Conservation (phyloP, 2,113 vertebrate species). For the Corydoras maculifer region DNA sequence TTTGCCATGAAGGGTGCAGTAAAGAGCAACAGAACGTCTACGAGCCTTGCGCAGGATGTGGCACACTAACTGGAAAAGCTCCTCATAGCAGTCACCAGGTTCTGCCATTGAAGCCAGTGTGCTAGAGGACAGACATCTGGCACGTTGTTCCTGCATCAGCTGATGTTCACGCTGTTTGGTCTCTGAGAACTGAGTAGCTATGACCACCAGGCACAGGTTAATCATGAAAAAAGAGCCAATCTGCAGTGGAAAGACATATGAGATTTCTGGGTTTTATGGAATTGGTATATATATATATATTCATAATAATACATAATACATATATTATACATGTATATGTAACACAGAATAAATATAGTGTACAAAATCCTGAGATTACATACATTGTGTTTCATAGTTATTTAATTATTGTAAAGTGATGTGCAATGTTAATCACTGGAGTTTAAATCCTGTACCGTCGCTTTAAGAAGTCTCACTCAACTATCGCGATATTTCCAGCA, state of each 20-base stretch:
- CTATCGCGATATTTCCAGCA: too few relatives aligned
- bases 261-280: too few relatives aligned
- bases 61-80: constrained; percentile 94
- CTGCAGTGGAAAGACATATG: constrained; percentile 49
- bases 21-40: constrained; percentile 82
- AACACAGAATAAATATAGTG: too few relatives aligned
- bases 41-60: constrained; percentile 92
- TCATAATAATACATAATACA: too few relatives aligned
- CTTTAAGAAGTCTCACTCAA: too few relatives aligned
- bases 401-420: too few relatives aligned
- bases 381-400: too few relatives aligned
- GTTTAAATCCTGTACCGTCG: too few relatives aligned
- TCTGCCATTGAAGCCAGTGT: constrained; percentile 91
- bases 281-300: too few relatives aligned
- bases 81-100: constrained; percentile 94
- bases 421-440: too few relatives aligned
- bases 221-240: constrained; percentile 86
- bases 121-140: constrained; percentile 89
- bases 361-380: too few relatives aligned
- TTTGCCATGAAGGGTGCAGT: constrained; percentile 78
- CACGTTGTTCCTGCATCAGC: constrained; percentile 97
- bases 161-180: constrained; percentile 97
- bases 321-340: too few relatives aligned
- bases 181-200: constrained; percentile 97
- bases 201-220: constrained; percentile 97